phyloP scores from a whole-genome alignment of 2,888 invertebrate genomes.

The Drosophila putrida region DNA sequence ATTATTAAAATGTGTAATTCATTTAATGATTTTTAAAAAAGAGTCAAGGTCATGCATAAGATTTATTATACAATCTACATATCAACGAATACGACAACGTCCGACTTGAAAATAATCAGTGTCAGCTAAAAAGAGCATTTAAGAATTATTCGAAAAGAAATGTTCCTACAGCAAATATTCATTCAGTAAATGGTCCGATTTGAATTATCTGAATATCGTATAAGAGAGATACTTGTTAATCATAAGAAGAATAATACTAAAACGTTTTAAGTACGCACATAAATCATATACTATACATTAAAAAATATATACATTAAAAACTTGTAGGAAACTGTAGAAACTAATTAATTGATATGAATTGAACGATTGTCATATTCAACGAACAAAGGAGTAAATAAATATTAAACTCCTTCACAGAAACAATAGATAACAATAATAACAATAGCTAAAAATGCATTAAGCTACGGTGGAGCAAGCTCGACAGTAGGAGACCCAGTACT shows the following conservation, averaged over 20 bases:
- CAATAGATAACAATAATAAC: constrained; percentile 2
- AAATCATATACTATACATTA: constrained; percentile 6
- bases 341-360: background rate
- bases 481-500: no score
- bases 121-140: constrained; percentile 24
- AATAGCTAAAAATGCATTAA: no score
- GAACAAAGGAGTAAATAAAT: background rate
- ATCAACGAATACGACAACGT: constrained; percentile 46
- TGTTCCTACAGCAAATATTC: constrained; percentile 21
- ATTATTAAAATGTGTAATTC: background rate
- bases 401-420: background rate
- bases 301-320: background rate
- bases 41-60: background rate
- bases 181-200: constrained; percentile 28
- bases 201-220: constrained; percentile 14
- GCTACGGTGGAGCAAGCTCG: no score
- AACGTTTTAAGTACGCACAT: constrained; percentile 41
- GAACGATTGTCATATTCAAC: background rate
- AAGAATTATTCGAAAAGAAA: constrained; percentile 19
- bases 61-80: constrained; percentile 35
- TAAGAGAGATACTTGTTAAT: constrained; percentile 2
- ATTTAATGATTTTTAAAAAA: background rate
- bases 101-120: constrained; percentile 34
- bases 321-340: constrained; percentile 3
- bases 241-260: constrained; percentile 17